phyloP scores from a whole-genome alignment of 1,140 invertebrate genomes.

The Drosophila obscura region DNA sequence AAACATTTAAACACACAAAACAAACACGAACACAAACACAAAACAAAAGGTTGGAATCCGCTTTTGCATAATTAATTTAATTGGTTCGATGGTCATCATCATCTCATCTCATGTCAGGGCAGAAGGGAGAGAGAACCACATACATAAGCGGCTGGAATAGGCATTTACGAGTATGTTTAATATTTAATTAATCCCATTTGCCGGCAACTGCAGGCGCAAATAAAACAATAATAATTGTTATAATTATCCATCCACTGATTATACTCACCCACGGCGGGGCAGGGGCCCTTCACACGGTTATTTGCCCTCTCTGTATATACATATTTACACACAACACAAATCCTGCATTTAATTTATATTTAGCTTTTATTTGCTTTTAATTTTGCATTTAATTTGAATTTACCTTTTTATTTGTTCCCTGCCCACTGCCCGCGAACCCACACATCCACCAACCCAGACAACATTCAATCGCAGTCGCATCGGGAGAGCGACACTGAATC shows the following conservation, averaged over 20 bases:
- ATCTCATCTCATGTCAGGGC: background rate
- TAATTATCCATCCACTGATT: slow-evolving; percentile 43
- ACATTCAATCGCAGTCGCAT: slow-evolving; percentile 26
- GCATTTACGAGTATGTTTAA: slow-evolving; percentile 48
- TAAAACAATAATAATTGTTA: slow-evolving; percentile 21
- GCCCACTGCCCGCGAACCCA: background rate
- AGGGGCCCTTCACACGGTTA: slow-evolving; percentile 41
- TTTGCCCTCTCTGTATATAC: slow-evolving; percentile 66
- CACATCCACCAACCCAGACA: slow-evolving; percentile 42
- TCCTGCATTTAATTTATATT: slow-evolving; percentile 41
- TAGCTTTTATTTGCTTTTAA: slow-evolving; percentile 48
- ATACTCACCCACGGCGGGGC: slow-evolving; percentile 15
- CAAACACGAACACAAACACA: slow-evolving; percentile 15
- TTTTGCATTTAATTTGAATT: slow-evolving; percentile 51
- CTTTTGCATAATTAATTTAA: slow-evolving; percentile 70
- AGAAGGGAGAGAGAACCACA: slow-evolving; percentile 28
- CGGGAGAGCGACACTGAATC: slow-evolving; percentile 15
- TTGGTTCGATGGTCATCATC: slow-evolving; percentile 63
- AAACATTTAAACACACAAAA: slow-evolving; percentile 40
- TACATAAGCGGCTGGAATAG: slow-evolving; percentile 40
- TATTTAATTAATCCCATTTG: slow-evolving; percentile 73
- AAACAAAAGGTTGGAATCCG: slow-evolving; percentile 30
- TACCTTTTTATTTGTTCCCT: slow-evolving; percentile 43
- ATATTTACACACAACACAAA: slow-evolving; percentile 39
- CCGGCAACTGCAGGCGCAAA: slow-evolving; percentile 6